Evolutionary conservation across 2,113 vertebrate genomes (phyloP).

Genomic region (Rhea americana): DNA sequence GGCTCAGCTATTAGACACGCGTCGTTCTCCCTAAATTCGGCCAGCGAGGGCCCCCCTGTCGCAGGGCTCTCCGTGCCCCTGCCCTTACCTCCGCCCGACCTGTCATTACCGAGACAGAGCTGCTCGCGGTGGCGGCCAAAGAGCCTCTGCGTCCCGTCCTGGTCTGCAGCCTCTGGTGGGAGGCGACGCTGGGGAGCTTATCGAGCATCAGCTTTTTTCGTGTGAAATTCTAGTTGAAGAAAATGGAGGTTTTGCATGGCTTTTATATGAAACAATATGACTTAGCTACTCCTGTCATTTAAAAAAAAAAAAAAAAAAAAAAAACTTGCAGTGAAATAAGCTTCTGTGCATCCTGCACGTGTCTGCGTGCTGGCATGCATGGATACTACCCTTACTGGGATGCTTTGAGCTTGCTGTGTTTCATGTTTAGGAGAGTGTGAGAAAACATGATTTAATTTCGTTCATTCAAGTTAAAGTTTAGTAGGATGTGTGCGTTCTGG

Average conservation of each 20-base stretch:
- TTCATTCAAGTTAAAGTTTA: conserved; percentile 40
- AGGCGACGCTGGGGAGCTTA: not conserved
- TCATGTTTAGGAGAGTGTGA: not conserved
- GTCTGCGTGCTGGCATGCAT: not conserved
- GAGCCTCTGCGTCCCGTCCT: not conserved
- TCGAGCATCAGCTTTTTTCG: rapidly evolving
- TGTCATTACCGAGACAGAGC: rapidly evolving
- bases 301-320: no score
- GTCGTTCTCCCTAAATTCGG: rapidly evolving
- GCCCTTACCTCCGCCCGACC: rapidly evolving
- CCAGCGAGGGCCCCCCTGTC: not conserved
- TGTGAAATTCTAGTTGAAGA: not conserved
- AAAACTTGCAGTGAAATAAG: not conserved
- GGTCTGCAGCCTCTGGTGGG: not conserved
- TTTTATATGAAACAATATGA: not conserved
- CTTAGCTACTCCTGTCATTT: not conserved
- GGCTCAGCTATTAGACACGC: not conserved
- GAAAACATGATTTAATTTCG: not conserved
- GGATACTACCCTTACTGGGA: not conserved
- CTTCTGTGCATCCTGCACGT: not conserved
- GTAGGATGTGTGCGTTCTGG: not conserved
- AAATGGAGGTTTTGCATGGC: not conserved
- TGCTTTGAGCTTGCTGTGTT: not conserved
- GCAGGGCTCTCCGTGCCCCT: not conserved
- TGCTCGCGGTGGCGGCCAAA: not conserved